These are phyloP conservation scores for Mormyrus proboscirostris DNA, from an alignment of 2,797 vertebrate species.

Conservation along the genomic window DNA sequence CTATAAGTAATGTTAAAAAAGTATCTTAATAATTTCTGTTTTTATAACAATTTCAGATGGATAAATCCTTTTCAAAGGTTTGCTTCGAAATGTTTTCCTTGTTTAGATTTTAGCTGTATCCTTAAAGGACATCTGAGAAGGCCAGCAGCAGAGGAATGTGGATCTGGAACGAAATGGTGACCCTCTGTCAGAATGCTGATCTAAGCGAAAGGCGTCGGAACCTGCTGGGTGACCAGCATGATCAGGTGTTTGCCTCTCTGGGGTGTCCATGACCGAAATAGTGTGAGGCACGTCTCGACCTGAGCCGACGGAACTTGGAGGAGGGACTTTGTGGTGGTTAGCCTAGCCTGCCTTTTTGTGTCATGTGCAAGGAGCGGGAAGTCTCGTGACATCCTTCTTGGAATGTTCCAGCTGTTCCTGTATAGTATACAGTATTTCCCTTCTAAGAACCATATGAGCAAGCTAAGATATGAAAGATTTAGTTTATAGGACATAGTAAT, in stretches of 20 bases:
- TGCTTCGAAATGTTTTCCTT: not conserved
- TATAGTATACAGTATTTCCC: not conserved
- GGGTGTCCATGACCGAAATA: not conserved
- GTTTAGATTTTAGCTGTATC: not conserved
- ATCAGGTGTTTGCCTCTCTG: not conserved
- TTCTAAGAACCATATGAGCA: not conserved
- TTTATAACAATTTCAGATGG: not conserved
- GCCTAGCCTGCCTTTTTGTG: not conserved
- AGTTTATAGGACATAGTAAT: not conserved
- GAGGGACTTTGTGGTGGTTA: not conserved
- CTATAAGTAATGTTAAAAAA: not conserved
- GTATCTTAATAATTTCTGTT: not conserved
- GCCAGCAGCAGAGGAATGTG: not conserved
- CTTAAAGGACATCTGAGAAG: not conserved
- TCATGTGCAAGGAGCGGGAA: not conserved
- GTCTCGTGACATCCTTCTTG: not conserved
- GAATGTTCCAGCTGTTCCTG: not conserved
- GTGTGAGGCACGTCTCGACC: not conserved
- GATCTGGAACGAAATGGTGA: not conserved
- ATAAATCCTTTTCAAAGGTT: not conserved
- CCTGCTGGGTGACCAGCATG: not conserved
- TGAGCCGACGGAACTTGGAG: not conserved
- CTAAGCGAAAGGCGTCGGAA: not conserved
- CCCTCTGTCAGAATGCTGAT: not conserved
- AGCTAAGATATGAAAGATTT: not conserved